Evolutionary conservation across 2,113 vertebrate genomes (phyloP).

Genomic region (Alaudala cheleensis): DNA sequence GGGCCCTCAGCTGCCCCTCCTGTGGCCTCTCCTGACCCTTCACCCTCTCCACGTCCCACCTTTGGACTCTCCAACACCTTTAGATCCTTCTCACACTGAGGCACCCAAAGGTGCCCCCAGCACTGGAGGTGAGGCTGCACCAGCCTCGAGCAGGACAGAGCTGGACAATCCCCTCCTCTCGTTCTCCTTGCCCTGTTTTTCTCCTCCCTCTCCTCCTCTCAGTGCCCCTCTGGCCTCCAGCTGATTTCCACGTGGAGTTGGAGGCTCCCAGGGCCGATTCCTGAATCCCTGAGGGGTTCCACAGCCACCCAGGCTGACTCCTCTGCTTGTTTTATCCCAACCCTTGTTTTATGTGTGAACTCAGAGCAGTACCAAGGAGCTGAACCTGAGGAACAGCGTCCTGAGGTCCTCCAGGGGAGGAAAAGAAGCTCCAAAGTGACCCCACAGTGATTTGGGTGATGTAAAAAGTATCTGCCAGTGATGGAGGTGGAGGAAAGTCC

Average conservation of each 20-base stretch:
- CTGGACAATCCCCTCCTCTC: background rate
- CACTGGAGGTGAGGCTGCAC: background rate
- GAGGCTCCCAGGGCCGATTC: rapidly evolving
- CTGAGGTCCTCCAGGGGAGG: background rate
- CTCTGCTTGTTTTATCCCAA: rapidly evolving
- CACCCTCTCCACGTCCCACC: too few species aligned
- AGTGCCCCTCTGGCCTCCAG: background rate
- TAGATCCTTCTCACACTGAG: background rate
- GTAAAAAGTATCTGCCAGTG: background rate
- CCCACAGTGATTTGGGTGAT: background rate
- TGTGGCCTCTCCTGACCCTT: background rate
- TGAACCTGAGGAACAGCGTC: background rate
- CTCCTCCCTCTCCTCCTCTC: background rate
- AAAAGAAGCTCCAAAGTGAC: background rate
- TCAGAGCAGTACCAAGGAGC: background rate
- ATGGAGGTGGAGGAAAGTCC: background rate
- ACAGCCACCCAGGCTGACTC: background rate
- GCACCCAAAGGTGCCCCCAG: background rate
- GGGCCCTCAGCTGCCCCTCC: background rate
- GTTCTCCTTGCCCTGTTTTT: background rate
- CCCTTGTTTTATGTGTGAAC: too few species aligned
- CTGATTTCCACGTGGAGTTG: background rate
- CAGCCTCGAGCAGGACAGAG: background rate
- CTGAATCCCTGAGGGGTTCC: background rate
- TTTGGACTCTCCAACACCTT: background rate